These are phyloP conservation scores for Geopemphigus sp. DNA, from an alignment of 1,140 invertebrate species.

Conservation along the genomic window DNA sequence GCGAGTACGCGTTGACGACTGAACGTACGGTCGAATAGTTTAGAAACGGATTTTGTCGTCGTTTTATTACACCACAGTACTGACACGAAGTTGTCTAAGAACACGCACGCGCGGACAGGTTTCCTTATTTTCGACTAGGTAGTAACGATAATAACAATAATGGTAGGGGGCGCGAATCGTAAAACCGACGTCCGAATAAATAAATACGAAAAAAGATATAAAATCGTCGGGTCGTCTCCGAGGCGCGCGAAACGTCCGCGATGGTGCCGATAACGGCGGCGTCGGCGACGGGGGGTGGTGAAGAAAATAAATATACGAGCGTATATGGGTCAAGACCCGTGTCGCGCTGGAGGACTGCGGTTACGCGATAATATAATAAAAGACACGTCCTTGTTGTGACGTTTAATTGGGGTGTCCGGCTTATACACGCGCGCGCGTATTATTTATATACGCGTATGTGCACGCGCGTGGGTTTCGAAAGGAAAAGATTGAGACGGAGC, in stretches of 20 bases:
- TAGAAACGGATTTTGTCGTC: too few relatives aligned
- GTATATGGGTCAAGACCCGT: not conserved
- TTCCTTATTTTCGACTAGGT: not conserved
- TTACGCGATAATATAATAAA: not conserved
- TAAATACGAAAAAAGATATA: slow-evolving; percentile 18
- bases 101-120: too few relatives aligned
- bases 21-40: too few relatives aligned
- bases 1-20: too few relatives aligned
- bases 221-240: not conserved
- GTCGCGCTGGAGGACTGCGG: not conserved
- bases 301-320: not conserved
- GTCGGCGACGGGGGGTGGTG: not conserved
- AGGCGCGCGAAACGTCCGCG: not conserved
- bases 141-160: not conserved
- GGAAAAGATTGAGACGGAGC: not conserved
- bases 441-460: too few relatives aligned
- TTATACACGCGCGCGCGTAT: not conserved
- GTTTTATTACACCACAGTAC: too few relatives aligned
- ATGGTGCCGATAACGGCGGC: slow-evolving; percentile 12
- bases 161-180: not conserved
- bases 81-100: too few relatives aligned
- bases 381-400: slow-evolving; percentile 40
- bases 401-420: slow-evolving; percentile 39
- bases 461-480: not conserved
- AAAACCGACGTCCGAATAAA: slow-evolving; percentile 5